These are phyloP conservation scores for Ochropacha duplaris DNA, from an alignment of 2,888 invertebrate genomes.

Conservation along the genomic window DNA sequence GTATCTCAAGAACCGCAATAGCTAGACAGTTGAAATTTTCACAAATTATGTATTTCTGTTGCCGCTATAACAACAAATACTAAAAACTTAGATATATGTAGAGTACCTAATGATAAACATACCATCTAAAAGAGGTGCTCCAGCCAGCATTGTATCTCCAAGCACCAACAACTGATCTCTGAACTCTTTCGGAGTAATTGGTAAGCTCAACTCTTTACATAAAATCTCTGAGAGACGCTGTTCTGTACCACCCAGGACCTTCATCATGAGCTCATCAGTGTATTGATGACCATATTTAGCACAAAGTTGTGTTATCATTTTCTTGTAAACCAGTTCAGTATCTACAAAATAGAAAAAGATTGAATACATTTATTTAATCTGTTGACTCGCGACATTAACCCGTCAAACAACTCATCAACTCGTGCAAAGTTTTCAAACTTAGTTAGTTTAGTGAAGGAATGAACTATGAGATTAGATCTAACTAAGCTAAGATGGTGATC, in stretches of 20 bases:
- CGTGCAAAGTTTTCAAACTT: too few relatives aligned
- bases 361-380: too few relatives aligned
- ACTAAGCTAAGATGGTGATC: too few relatives aligned
- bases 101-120: conserved; percentile 18
- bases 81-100: too few relatives aligned
- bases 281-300: conserved; percentile 89
- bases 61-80: too few relatives aligned
- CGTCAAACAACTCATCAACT: too few relatives aligned
- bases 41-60: too few relatives aligned
- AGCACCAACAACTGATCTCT: conserved; percentile 82
- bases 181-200: conserved; percentile 86
- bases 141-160: conserved; percentile 84
- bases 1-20: too few relatives aligned
- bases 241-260: conserved; percentile 89
- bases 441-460: too few relatives aligned
- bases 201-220: conserved; percentile 86
- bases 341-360: conserved; percentile 81
- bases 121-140: conserved; percentile 88
- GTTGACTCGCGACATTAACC: too few relatives aligned
- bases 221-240: conserved; percentile 86
- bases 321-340: conserved; percentile 91
- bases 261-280: conserved; percentile 90
- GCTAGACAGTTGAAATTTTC: too few relatives aligned
- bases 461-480: too few relatives aligned
- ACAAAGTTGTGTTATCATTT: conserved; percentile 87